A percentile compares a stretch with the other conserved stretches of the same genome.
Evolutionary conservation across 2,797 vertebrate genomes (phyloP).

Genomic region (Peromyscus attwateri): DNA sequence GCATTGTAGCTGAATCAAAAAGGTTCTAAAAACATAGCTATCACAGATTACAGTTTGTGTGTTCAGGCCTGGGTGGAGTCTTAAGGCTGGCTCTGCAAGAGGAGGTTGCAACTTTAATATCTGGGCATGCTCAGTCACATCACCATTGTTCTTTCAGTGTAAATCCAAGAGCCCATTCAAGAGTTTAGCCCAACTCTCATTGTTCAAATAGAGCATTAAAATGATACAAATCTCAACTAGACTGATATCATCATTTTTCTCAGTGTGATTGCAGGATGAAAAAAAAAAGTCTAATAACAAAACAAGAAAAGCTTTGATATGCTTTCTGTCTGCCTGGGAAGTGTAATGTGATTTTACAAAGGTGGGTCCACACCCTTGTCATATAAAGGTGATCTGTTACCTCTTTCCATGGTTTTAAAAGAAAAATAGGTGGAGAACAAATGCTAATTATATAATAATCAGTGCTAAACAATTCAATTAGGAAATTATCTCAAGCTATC

Average conservation of each 20-base stretch:
- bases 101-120: neutral
- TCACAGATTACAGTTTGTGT: neutral
- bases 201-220: slow-evolving; percentile 51
- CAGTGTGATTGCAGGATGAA: neutral
- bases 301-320: slow-evolving; percentile 43
- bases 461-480: slow-evolving; percentile 55
- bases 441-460: slow-evolving; percentile 3
- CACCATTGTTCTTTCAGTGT: neutral
- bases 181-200: neutral
- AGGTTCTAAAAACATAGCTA: neutral
- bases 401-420: slow-evolving; percentile 25
- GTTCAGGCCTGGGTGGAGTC: neutral
- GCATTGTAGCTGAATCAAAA: neutral
- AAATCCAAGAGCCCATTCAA: neutral
- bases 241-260: slow-evolving; percentile 36
- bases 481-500: slow-evolving; percentile 53
- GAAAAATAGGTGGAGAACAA: slow-evolving; percentile 16
- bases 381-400: neutral
- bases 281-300: slow-evolving; percentile 33
- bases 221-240: slow-evolving; percentile 53
- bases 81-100: neutral
- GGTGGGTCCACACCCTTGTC: neutral
- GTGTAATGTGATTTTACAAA: slow-evolving; percentile 9
- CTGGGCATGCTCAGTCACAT: neutral
- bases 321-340: neutral